phyloP scores from a whole-genome alignment of 2,113 vertebrate genomes.

The Sylvilagus bachmani region DNA sequence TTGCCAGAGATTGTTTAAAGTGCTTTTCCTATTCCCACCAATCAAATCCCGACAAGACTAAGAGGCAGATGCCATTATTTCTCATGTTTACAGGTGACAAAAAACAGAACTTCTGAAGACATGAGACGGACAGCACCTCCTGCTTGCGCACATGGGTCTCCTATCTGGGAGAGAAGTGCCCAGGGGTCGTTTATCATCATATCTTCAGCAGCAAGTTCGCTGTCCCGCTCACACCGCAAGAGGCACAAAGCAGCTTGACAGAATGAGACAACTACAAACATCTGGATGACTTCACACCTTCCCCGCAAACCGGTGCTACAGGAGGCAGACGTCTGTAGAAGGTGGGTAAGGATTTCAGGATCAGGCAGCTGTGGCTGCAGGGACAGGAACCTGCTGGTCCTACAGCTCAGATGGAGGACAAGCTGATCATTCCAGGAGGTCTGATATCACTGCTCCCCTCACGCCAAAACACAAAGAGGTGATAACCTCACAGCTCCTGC shows the following conservation, averaged over 20 bases:
- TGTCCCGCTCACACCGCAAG: background rate
- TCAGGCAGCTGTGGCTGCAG: background rate
- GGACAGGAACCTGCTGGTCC: background rate
- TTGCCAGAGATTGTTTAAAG: background rate
- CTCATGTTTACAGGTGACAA: background rate
- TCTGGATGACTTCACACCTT: background rate
- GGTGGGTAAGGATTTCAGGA: background rate
- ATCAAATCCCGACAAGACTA: background rate
- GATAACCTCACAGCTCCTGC: background rate
- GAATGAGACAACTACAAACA: too few relatives aligned
- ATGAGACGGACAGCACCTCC: fast-evolving
- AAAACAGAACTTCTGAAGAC: background rate
- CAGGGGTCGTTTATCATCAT: fast-evolving
- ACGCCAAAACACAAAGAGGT: background rate
- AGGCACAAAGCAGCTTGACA: background rate
- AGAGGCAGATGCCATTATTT: fast-evolving
- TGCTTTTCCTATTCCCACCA: background rate
- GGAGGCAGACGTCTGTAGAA: background rate
- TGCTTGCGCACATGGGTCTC: background rate
- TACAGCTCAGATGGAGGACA: background rate
- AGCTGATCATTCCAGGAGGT: background rate
- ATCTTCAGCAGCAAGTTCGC: background rate
- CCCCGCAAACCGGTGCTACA: background rate
- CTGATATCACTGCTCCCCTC: background rate
- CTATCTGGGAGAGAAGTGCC: background rate